A percentile compares a stretch with the other conserved stretches of the same genome.
Conservation (phyloP, 2,888 invertebrate species). For the Ligdia adustata region DNA sequence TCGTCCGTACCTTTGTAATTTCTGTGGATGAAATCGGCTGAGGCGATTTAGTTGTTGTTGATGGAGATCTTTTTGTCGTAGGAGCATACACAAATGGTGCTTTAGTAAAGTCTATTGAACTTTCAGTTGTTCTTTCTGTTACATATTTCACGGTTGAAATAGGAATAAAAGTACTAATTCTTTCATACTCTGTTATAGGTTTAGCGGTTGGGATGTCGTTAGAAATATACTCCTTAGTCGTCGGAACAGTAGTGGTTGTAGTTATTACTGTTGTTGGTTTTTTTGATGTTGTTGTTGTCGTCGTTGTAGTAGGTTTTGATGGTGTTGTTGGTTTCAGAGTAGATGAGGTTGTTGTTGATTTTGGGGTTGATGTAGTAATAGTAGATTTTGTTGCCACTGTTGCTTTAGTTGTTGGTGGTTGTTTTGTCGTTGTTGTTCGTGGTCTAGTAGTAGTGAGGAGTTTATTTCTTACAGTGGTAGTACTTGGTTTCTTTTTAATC, state of each 20-base stretch:
- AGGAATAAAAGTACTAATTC: slow-evolving; percentile 65
- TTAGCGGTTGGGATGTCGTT: slow-evolving; percentile 44
- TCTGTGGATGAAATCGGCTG: slow-evolving; percentile 35
- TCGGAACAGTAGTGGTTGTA: slow-evolving; percentile 29
- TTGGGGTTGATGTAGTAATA: no score
- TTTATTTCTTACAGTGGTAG: slow-evolving; percentile 35
- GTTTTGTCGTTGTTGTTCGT: slow-evolving; percentile 33
- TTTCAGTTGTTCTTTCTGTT: slow-evolving; percentile 54
- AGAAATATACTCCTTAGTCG: slow-evolving; percentile 25
- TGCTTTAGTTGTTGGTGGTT: slow-evolving; percentile 36
- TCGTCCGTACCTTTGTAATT: slow-evolving; percentile 18
- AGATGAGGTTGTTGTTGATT: slow-evolving; percentile 36
- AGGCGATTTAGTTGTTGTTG: slow-evolving; percentile 37
- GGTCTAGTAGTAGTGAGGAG: slow-evolving; percentile 39
- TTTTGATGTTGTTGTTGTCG: slow-evolving; percentile 23
- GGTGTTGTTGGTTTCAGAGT: slow-evolving; percentile 36
- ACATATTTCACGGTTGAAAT: slow-evolving; percentile 59
- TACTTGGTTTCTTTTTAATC: slow-evolving; percentile 22
- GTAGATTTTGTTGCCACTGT: slow-evolving; percentile 32
- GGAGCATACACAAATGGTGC: slow-evolving; percentile 31
- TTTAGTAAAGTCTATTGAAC: slow-evolving; percentile 40
- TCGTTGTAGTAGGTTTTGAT: slow-evolving; percentile 33
- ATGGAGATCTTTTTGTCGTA: slow-evolving; percentile 42
- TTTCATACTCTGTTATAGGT: slow-evolving; percentile 51
- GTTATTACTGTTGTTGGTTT: slow-evolving; percentile 22